phyloP scores from a whole-genome alignment of 2,797 vertebrate species.

The Arctocebus calabarensis region DNA sequence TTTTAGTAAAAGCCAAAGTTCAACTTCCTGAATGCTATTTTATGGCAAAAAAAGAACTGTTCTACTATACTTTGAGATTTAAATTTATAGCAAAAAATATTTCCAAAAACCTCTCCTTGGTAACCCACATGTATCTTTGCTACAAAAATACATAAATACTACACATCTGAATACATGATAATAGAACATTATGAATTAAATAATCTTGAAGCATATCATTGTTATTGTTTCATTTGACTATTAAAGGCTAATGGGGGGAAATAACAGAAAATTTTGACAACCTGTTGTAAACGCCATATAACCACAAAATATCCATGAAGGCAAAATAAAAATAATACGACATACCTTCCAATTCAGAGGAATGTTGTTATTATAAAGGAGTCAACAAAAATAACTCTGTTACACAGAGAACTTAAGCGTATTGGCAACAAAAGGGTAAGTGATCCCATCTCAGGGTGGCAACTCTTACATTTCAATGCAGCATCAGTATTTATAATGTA shows the following conservation, averaged over 20 bases:
- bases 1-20: constrained; percentile 41
- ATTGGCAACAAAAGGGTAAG: too few relatives aligned
- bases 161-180: background rate
- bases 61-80: background rate
- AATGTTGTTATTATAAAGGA: background rate
- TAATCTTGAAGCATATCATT: background rate
- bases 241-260: background rate
- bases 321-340: constrained; percentile 17
- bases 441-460: too few relatives aligned
- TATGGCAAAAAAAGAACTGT: constrained; percentile 27
- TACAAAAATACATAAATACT: background rate
- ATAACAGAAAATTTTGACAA: background rate
- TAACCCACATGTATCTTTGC: constrained; percentile 36
- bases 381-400: background rate
- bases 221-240: background rate
- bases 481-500: background rate
- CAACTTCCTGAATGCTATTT: constrained; percentile 36
- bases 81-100: constrained; percentile 60
- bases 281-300: constrained; percentile 3
- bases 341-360: background rate
- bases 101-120: background rate
- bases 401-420: too few relatives aligned
- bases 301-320: background rate
- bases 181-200: background rate
- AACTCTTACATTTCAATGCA: background rate